phyloP scores from a whole-genome alignment of 2,113 vertebrate genomes.

The Actenoides hombroni region DNA sequence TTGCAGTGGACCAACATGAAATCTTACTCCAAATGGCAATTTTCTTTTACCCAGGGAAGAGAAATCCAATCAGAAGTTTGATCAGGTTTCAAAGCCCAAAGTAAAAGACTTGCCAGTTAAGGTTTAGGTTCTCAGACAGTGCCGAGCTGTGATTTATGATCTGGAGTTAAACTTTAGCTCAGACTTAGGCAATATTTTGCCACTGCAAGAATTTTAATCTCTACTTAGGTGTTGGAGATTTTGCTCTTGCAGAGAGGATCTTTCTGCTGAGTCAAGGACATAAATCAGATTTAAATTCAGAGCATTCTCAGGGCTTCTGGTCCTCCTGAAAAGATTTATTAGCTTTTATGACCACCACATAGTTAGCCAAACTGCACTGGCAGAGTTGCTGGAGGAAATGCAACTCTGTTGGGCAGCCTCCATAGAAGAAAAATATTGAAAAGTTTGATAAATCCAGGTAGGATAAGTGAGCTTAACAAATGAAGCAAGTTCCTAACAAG shows the following conservation, averaged over 20 bases:
- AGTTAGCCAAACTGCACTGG: slow-evolving; percentile 7
- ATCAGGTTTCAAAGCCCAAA: not conserved
- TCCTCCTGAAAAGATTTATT: slow-evolving; percentile 35
- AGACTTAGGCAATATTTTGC: not conserved
- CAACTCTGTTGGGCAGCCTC: not conserved
- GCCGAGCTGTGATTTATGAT: not conserved
- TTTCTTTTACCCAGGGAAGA: not conserved
- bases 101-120: not conserved
- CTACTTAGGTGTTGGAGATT: not conserved
- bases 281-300: slow-evolving; percentile 27
- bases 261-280: not conserved
- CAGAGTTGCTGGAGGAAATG: slow-evolving; percentile 28
- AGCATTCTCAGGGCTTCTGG: slow-evolving; percentile 14
- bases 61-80: not conserved
- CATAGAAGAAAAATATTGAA: not conserved
- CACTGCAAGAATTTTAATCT: not conserved
- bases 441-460: not conserved
- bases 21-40: not conserved
- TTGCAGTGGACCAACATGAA: not conserved
- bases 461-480: not conserved
- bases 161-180: not conserved
- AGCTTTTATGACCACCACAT: slow-evolving; percentile 17
- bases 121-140: not conserved
- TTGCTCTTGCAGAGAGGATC: not conserved
- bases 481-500: not conserved